Conservation (phyloP, 2,888 invertebrate species). For the Drosophila macrospina region DNA sequence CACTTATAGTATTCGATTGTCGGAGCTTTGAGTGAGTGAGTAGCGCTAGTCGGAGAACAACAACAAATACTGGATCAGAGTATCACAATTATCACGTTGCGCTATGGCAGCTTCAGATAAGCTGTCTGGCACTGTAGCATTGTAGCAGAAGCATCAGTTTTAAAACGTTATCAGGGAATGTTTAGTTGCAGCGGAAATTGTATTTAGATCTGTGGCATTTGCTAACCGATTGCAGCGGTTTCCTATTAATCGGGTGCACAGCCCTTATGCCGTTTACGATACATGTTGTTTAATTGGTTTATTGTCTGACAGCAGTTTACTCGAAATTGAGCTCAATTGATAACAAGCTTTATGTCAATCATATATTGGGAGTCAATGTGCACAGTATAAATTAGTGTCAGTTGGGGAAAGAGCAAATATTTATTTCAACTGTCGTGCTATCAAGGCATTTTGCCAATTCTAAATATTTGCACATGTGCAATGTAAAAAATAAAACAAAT, state of each 20-base stretch:
- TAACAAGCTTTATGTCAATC: slow-evolving; percentile 24
- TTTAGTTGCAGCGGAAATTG: slow-evolving; percentile 41
- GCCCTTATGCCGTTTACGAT: slow-evolving; percentile 1
- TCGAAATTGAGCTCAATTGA: slow-evolving; percentile 31
- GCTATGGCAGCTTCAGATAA: slow-evolving; percentile 39
- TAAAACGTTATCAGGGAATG: slow-evolving; percentile 15
- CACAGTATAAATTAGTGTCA: neutral
- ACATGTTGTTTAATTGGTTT: slow-evolving; percentile 13
- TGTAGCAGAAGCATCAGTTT: slow-evolving; percentile 26
- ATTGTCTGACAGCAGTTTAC: slow-evolving; percentile 8
- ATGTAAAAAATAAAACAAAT: slow-evolving; percentile 8
- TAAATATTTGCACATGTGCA: neutral
- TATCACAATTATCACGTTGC: slow-evolving; percentile 51
- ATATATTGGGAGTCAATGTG: neutral
- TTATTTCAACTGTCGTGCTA: neutral
- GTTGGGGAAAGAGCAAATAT: neutral
- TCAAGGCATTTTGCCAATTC: slow-evolving; percentile 3
- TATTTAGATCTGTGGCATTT: slow-evolving; percentile 1
- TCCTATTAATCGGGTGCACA: neutral
- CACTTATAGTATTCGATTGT: slow-evolving; percentile 7
- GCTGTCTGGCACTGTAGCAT: slow-evolving; percentile 17
- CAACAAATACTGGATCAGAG: slow-evolving; percentile 19
- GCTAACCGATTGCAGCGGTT: slow-evolving; percentile 6
- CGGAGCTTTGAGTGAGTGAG: slow-evolving; percentile 31
- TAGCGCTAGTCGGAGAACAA: slow-evolving; percentile 12